Evolutionary conservation across 2,888 invertebrate species (phyloP), one percentile per base, ranked within the genome.

Genomic region (Ephialtes manifestator): DNA sequence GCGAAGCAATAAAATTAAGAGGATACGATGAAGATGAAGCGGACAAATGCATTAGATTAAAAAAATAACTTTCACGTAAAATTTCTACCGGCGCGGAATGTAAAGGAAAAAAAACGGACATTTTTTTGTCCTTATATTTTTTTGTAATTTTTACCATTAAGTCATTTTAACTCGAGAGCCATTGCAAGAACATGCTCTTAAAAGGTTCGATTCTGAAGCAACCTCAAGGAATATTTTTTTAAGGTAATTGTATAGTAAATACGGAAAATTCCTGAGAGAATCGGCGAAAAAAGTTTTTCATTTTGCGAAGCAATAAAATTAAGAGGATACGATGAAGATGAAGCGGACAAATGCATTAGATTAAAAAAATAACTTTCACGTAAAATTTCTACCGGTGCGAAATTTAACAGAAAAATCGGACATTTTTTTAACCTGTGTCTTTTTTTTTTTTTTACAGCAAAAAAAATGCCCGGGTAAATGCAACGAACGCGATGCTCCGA

Each of bases 401-500:
- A 43, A 65, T 39, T n/a, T 18, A n/a, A 63, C 15, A 13, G 39
- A 3, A 7, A 55, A 24, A 11, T 13, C 3, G 13, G 1, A 35
- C 10, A 5, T 39, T 65, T 8, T 8, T 10, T 35, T n/a, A 20
- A 20, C n/a, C 10, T 15, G 39, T 20, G 35, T 48, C 51, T 75
- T 63, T 20, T 28, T 24, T 24, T 24, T 20, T 28, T 24, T 24
- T 24, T 24, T 20, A 18, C 3, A 39, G 15, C 15, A 7, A 39
- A 70, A 70, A 18, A 55, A 77, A 74, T 43, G 60, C 20, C n/a
- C 8, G 58, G 15, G 35, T 35, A 60, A 67, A 67, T 75, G 74
- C 75, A 75, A 60, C 31, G 71, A 43, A 51, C 35, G 67, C 51
- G 84, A 77, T 72, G 77, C 76, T 78, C 58, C 78, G 74, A 53